Percentiles rank a stretch among this genome's conserved stretches.
Evolutionary conservation across 2,888 invertebrate genomes (phyloP).

Genomic region (Lasioglossum pauxillum): DNA sequence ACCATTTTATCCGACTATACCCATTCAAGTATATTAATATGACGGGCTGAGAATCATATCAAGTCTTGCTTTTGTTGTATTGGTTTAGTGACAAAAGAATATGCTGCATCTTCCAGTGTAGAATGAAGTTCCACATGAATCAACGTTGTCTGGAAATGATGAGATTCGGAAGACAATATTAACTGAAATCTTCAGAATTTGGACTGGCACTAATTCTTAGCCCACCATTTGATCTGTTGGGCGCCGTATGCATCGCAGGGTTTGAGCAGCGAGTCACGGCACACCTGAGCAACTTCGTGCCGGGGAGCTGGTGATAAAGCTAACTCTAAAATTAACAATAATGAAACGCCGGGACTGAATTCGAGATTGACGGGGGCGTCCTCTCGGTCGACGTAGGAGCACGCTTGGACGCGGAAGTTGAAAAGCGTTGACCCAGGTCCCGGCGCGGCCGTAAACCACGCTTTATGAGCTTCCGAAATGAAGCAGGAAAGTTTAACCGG

Average conservation of each 20-base stretch:
- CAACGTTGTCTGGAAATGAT: no score
- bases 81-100: no score
- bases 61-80: no score
- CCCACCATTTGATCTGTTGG: background rate
- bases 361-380: background rate
- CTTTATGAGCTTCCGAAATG: constrained; percentile 32
- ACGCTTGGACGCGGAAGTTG: background rate
- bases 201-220: no score
- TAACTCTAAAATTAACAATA: background rate
- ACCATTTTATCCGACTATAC: no score
- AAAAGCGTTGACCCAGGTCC: constrained; percentile 3
- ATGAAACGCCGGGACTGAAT: background rate
- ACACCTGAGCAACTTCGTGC: background rate
- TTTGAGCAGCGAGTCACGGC: background rate
- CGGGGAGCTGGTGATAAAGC: background rate
- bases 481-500: constrained; percentile 13
- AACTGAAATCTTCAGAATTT: no score
- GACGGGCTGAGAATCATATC: no score
- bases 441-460: constrained; percentile 15
- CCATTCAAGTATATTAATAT: no score
- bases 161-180: no score
- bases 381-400: background rate
- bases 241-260: background rate
- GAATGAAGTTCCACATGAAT: no score
- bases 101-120: no score